Percentiles rank a stretch among this genome's conserved stretches.
Evolutionary conservation across 2,113 vertebrate genomes (phyloP).

Genomic region (Odocoileus hemionus): DNA sequence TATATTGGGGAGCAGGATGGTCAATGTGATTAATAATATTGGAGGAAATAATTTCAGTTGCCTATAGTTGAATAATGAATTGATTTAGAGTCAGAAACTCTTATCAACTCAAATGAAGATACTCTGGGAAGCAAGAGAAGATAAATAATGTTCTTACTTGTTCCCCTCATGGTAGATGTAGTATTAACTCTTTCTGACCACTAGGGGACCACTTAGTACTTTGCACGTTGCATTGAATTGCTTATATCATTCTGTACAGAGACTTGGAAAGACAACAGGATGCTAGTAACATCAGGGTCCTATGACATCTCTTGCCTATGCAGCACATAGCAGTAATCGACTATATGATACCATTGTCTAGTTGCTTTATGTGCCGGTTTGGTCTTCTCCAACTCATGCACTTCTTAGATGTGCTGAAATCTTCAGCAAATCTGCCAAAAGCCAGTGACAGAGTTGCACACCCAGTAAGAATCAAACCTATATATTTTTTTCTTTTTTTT

Average conservation of each 20-base stretch:
- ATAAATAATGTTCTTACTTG: background rate
- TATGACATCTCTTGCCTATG: background rate
- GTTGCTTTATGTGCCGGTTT: background rate
- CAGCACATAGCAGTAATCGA: background rate
- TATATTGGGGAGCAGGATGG: background rate
- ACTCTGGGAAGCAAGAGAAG: background rate
- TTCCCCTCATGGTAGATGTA: background rate
- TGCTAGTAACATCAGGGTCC: background rate
- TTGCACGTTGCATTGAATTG: background rate
- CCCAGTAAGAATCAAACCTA: background rate
- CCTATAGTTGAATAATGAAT: background rate
- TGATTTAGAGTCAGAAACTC: background rate
- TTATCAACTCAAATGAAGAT: background rate
- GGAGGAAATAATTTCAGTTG: background rate
- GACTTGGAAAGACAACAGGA: background rate
- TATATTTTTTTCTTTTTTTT: background rate
- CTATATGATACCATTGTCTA: background rate
- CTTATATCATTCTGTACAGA: background rate
- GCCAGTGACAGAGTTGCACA: background rate
- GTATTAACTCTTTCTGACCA: conserved; percentile 42
- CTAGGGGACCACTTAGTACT: conserved; percentile 49
- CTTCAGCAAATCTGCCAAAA: background rate
- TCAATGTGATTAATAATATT: background rate
- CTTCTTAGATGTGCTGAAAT: background rate
- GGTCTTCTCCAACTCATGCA: background rate